Evolutionary conservation across 1,140 invertebrate genomes (phyloP).

Genomic region (Atta colombica): DNA sequence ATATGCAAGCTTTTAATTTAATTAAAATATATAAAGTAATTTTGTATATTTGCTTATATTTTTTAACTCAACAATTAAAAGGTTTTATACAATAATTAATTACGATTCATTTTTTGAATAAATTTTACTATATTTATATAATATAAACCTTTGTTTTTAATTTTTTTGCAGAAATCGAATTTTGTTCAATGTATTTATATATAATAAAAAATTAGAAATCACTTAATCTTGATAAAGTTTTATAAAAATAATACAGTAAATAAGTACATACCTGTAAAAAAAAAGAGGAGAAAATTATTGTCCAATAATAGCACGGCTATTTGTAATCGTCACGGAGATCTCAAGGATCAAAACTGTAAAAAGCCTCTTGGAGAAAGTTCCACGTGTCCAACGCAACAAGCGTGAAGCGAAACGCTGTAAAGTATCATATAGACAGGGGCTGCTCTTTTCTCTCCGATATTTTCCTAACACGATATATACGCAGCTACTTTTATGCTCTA

Average conservation of each 20-base stretch:
- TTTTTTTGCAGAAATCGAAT: background rate
- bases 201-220: background rate
- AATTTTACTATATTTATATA: background rate
- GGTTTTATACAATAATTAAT: background rate
- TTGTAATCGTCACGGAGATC: background rate
- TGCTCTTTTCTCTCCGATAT: constrained; percentile 54
- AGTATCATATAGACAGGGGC: constrained; percentile 25
- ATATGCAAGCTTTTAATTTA: background rate
- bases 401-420: constrained; percentile 15
- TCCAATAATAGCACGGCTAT: background rate
- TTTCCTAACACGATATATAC: constrained; percentile 26
- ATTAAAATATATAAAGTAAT: background rate
- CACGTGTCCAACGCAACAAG: constrained; percentile 32
- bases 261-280: background rate
- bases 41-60: background rate
- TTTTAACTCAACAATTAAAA: background rate
- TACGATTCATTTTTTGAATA: background rate
- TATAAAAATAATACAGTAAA: background rate
- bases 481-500: constrained; percentile 26
- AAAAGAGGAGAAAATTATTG: background rate
- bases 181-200: background rate
- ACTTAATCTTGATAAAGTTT: background rate
- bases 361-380: constrained; percentile 13
- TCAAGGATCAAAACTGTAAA: background rate
- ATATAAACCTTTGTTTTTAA: background rate